Base-by-base conservation (phyloP, 64 coral and sea anemone species). In the Pocillopora verrucosa region DNA sequence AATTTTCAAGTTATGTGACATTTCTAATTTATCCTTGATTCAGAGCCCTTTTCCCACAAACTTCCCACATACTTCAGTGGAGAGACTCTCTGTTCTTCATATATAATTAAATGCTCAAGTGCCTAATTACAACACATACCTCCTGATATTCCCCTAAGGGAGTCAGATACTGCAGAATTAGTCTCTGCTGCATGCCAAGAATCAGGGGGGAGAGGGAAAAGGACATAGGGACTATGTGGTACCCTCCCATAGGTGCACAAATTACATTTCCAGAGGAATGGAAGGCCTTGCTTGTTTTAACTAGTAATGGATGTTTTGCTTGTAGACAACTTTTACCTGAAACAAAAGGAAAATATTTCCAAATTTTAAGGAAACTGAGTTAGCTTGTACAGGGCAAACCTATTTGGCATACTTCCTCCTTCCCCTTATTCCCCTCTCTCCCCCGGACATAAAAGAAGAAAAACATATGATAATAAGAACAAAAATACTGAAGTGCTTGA, bases 141-240 rank as follows among this genome's bases (percentile, higher is more conserved):
- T 98, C 96, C 87, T 98, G 96, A 77, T 95, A 98, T 88, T 98
- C 96, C 57, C 96, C 96, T 36, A 98, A 79, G 58, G 96, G 93
- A 10, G 93, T 95, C 61, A 98, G 86, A 51, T 95, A 98, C 69
- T 92, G 93, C 14, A 98, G 25, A 38, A 98, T 98, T 12, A 98
- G 75, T 41, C 93, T 87, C 62, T 95, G 94, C 22, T 98, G 96
- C 83, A 92, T 92, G 58, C 90, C 88, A 30, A 98, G 90, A 22
- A 93, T 91, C 17, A 98, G 30, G 11, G 93, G 93, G 74, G 60
- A 76, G 10, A 98, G 79, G 0, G 59, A 90, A 51, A 87, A 96
- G 34, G 91, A 93, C 51, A 88, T 56, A 41, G 91, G 87, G 77
- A 90, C 86, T 5, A 80, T 58, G 5, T 92, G 82, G 37, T 93